These are phyloP conservation scores for Minunthozetes semirufus DNA, from an alignment of 2,888 invertebrate species.

Conservation along the genomic window DNA sequence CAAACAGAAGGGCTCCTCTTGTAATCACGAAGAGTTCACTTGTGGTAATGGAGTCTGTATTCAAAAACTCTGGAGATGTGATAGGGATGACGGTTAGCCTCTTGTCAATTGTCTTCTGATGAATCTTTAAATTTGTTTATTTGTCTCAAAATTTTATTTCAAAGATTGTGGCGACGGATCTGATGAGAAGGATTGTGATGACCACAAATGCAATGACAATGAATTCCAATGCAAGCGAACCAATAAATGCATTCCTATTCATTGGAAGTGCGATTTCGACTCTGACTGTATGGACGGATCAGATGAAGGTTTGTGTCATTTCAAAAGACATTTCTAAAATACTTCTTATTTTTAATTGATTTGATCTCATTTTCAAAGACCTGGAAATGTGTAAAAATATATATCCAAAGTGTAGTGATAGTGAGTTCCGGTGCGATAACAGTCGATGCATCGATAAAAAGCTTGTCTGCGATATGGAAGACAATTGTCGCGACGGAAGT, in stretches of 20 bases:
- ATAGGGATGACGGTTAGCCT: constrained; percentile 64
- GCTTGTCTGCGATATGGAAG: constrained; percentile 78
- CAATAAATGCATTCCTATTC: constrained; percentile 71
- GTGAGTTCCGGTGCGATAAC: constrained; percentile 78
- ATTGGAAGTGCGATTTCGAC: constrained; percentile 93
- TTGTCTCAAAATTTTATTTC: background rate
- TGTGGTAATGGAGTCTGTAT: constrained; percentile 91
- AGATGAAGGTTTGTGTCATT: constrained; percentile 65
- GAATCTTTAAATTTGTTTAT: background rate
- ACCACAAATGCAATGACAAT: constrained; percentile 34
- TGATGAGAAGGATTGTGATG: constrained; percentile 54
- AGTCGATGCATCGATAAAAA: constrained; percentile 86
- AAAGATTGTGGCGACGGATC: constrained; percentile 76
- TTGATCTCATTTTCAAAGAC: background rate
- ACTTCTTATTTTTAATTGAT: constrained; percentile 44
- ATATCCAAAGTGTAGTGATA: constrained; percentile 75
- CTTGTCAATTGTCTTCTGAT: background rate
- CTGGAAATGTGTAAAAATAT: constrained; percentile 61
- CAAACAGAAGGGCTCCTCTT: constrained; percentile 49
- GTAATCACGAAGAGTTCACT: constrained; percentile 66
- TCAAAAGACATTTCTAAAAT: background rate
- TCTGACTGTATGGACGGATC: constrained; percentile 91
- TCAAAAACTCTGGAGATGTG: constrained; percentile 88
- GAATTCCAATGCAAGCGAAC: constrained; percentile 79
- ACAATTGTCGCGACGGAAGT: constrained; percentile 79